A percentile compares a stretch with the other conserved stretches of the same genome.
Conservation (phyloP, 1,140 invertebrate genomes). For the Rhagoletis pomonella region DNA sequence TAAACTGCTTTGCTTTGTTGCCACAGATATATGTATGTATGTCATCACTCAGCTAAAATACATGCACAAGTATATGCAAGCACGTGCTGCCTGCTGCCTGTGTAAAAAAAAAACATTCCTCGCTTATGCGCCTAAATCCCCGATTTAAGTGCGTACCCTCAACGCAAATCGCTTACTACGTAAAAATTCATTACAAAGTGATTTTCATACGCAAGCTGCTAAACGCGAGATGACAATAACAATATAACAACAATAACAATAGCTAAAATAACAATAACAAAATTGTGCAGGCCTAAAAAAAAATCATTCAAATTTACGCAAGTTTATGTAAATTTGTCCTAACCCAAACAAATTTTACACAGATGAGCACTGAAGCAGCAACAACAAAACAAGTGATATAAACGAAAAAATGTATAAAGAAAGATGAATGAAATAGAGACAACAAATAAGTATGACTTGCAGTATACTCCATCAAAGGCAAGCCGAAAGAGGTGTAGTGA, state of each 20-base stretch:
- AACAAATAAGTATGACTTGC: constrained; percentile 20
- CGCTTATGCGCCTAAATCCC: background rate
- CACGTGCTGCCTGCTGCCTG: background rate
- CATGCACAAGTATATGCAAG: background rate
- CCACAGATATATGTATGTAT: no score
- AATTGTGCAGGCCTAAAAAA: background rate
- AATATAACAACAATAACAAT: constrained; percentile 29
- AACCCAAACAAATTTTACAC: background rate
- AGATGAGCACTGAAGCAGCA: background rate
- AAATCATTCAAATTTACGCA: constrained; percentile 18
- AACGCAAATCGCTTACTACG: background rate
- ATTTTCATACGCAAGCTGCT: background rate
- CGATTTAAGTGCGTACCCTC: background rate
- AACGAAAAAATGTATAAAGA: background rate
- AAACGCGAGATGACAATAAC: background rate
- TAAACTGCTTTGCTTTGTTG: no score
- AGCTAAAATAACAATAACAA: background rate
- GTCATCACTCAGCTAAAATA: no score
- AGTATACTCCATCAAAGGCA: background rate
- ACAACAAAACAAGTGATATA: background rate
- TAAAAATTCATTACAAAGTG: background rate
- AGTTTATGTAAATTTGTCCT: constrained; percentile 24
- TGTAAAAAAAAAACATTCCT: background rate
- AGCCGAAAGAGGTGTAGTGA: background rate
- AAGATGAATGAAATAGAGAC: background rate